phyloP scores from a whole-genome alignment of 2,888 invertebrate species.

The Tubulanus polymorphus region DNA sequence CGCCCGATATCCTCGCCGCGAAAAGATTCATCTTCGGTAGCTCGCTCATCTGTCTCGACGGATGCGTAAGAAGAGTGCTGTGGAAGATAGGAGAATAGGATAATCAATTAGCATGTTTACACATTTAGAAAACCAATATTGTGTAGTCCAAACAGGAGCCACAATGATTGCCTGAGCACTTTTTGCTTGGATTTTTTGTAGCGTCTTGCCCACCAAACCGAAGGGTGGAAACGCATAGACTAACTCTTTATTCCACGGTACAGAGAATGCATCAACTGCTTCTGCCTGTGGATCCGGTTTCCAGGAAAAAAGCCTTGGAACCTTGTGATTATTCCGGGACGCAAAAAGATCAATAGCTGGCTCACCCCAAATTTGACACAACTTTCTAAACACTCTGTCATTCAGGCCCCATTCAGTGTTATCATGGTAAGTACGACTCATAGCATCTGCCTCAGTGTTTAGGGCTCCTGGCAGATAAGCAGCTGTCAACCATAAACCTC shows the following conservation, averaged over 20 bases:
- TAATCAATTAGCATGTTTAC: background rate
- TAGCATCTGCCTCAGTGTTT: conserved; percentile 5
- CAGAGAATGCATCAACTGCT: conserved; percentile 8
- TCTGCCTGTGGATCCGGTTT: conserved; percentile 8
- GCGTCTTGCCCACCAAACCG: conserved; percentile 6
- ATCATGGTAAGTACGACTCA: conserved; percentile 1
- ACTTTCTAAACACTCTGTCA: background rate
- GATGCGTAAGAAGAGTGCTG: background rate
- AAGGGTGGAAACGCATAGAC: conserved; percentile 10
- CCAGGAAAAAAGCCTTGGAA: conserved; percentile 6
- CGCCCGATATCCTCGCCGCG: conserved; percentile 3
- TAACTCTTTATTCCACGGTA: background rate
- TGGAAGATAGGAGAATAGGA: background rate
- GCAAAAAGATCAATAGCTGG: conserved; percentile 13
- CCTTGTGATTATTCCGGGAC: conserved; percentile 8
- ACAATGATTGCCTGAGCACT: conserved; percentile 4
- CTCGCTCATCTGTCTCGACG: background rate
- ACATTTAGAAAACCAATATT: conserved; percentile 5
- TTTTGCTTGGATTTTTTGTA: conserved; percentile 6
- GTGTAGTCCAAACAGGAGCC: conserved; percentile 10
- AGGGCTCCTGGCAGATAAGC: conserved; percentile 4
- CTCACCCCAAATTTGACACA: background rate
- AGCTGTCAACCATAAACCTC: conserved; percentile 3
- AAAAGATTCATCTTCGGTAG: conserved; percentile 1
- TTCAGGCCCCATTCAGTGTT: conserved; percentile 10